A percentile compares a stretch with the other conserved stretches of the same genome.
These are phyloP conservation scores for Styela plicata DNA, from an alignment of 23 tunicate species.

Conservation along the genomic window DNA sequence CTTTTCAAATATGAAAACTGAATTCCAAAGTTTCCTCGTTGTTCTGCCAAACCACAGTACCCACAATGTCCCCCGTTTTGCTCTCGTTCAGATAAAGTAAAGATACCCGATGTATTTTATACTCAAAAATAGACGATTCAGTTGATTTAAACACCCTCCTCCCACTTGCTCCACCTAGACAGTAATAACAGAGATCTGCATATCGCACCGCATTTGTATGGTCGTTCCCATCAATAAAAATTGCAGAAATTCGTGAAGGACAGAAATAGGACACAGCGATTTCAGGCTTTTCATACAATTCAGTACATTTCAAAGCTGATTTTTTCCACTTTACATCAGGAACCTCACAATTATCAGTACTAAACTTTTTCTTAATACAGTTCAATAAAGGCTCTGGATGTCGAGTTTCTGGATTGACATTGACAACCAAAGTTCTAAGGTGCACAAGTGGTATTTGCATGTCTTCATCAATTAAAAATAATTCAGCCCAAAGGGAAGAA, in stretches of 20 bases:
- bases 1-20: background rate
- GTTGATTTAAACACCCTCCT: no score
- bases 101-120: background rate
- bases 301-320: background rate
- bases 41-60: slow-evolving; percentile 13
- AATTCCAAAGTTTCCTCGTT: background rate
- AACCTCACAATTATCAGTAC: background rate
- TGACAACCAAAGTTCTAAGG: background rate
- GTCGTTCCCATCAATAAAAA: background rate
- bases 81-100: slow-evolving; percentile 14
- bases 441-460: background rate
- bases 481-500: background rate
- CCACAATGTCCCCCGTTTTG: background rate
- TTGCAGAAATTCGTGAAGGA: background rate
- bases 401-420: slow-evolving; percentile 2
- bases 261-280: background rate
- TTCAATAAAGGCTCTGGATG: background rate
- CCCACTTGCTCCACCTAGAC: slow-evolving; percentile 1
- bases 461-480: background rate
- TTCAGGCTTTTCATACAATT: slow-evolving; percentile 1
- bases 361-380: background rate
- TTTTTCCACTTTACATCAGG: background rate
- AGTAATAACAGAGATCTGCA: background rate
- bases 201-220: slow-evolving; percentile 2
- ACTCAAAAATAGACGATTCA: background rate